phyloP scores from a whole-genome alignment of 2,797 vertebrate genomes.

The Neomorphus geoffroyi region DNA sequence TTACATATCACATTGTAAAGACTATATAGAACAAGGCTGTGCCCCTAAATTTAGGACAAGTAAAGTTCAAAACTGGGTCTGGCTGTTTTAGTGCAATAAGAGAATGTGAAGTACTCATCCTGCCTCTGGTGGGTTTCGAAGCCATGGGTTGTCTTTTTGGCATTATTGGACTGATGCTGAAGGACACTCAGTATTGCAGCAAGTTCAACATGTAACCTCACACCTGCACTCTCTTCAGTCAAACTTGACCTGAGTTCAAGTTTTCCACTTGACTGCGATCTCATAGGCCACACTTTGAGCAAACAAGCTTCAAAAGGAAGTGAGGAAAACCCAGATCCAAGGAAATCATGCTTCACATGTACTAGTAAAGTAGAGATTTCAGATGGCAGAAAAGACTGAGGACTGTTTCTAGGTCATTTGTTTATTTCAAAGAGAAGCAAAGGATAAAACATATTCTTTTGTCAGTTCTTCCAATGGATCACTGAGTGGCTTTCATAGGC shows the following conservation, averaged over 20 bases:
- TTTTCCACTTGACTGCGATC: background rate
- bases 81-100: background rate
- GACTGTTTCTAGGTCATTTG: background rate
- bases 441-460: background rate
- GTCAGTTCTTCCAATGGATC: background rate
- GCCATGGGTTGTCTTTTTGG: background rate
- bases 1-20: no score
- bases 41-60: background rate
- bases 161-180: background rate
- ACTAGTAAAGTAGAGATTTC: background rate
- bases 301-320: background rate
- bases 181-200: background rate
- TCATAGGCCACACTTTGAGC: background rate
- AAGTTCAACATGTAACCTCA: background rate
- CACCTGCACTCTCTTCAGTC: background rate
- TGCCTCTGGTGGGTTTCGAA: background rate
- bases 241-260: background rate
- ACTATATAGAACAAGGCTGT: no score
- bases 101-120: background rate
- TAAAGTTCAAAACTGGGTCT: background rate
- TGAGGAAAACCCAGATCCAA: background rate
- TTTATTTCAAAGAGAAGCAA: background rate
- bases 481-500: background rate
- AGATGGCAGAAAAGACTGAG: background rate
- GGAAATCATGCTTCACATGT: background rate